Evolutionary conservation across 2,113 vertebrate species (phyloP), one percentile per base, ranked within the genome.

Genomic region (Sisor rabdophorus): DNA sequence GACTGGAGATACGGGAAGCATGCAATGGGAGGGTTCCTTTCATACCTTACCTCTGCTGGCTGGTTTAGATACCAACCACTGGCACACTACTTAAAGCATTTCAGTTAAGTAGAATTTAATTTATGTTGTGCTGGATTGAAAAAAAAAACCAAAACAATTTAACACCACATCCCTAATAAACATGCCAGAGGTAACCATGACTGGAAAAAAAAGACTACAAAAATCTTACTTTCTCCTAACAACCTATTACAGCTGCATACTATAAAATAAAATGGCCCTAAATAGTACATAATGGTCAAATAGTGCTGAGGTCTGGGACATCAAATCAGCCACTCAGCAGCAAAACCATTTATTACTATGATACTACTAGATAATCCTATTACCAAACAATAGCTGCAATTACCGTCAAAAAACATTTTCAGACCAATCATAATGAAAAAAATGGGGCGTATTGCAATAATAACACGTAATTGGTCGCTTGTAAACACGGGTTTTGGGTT

Each of bases 1-100:
- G 32, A 24, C 52, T 56, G 54, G 53, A 58, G 70, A 72, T 56
- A 56, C 36, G 58, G 30, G 28, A 61, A 60, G 58, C 24, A 60
- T 19, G 59, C 26, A 60, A 5, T 32, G 59, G 28, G 28, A 32
- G 28, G 17, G 30, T 32, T 24, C 19, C 56, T 28, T 59, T 61
- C 19, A 61, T 61, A 19, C 28, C 10, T 32, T 61, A 59, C 26
- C 28, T 28, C 17, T 17, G 17, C 58, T 30, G 26, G 30, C 28
- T 52, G 17, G 50, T 16, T 59, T 59, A 8, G 24, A n/a, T 28
- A 15, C 15, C 56, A 28, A 59, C 24, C 12, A 16, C 13, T 52
- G 16, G 13, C 50, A 52, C 50, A 52, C 1, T 16, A 16, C 17
- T 15, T 3, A 52, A 12, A 52, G 50, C 50, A 15, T 52, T 52